A percentile compares a stretch with the other conserved stretches of the same genome.
Conservation (phyloP, 2,888 invertebrate genomes). For the Petrolisthes cinctipes region DNA sequence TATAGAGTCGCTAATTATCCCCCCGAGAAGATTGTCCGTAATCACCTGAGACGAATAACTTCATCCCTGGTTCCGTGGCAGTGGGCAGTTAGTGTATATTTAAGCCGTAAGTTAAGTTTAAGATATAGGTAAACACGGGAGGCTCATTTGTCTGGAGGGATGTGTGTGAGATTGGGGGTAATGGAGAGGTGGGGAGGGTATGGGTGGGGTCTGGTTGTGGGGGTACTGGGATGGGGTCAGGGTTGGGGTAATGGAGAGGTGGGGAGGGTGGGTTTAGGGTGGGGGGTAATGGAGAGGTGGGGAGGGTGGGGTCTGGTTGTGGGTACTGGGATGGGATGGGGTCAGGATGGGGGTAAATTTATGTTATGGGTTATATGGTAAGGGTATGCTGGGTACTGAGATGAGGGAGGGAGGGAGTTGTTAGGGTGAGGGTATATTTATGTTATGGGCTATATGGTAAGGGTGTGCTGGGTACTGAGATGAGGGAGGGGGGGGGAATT, state of each 20-base stretch:
- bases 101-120: slow-evolving; percentile 33
- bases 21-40: slow-evolving; percentile 42
- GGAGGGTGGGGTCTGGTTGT: background rate
- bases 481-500: too few species aligned
- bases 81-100: slow-evolving; percentile 39
- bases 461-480: background rate
- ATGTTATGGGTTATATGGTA: background rate
- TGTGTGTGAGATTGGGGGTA: background rate
- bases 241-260: background rate
- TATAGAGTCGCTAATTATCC: slow-evolving; percentile 50
- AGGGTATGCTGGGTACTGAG: background rate
- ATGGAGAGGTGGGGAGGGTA: background rate
- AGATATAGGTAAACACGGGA: slow-evolving; percentile 20
- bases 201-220: background rate
- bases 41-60: slow-evolving; percentile 52
- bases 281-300: background rate
- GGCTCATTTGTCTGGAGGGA: background rate
- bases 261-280: background rate
- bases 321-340: background rate
- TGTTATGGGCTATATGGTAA: background rate
- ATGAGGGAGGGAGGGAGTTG: background rate
- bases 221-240: slow-evolving; percentile 16
- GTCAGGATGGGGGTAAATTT: background rate
- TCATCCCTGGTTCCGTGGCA: slow-evolving; percentile 44
- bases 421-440: background rate